Evolutionary conservation across 2,797 vertebrate genomes (phyloP).

Genomic region (Cuniculus paca): DNA sequence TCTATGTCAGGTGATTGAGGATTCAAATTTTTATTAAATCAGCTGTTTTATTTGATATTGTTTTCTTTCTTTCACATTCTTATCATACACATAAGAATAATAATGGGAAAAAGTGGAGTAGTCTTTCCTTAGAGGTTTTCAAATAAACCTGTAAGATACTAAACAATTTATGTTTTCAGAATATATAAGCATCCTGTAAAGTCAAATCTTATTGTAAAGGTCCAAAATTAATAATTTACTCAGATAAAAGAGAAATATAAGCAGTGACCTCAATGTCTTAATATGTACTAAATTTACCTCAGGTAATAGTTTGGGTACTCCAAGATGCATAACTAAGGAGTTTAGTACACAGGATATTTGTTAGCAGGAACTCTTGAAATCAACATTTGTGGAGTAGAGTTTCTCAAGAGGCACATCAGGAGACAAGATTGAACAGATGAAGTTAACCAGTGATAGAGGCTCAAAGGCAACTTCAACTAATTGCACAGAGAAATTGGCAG

Average conservation of each 20-base stretch:
- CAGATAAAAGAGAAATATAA: neutral
- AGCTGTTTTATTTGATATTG: slow-evolving; percentile 32
- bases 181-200: neutral
- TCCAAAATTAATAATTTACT: neutral
- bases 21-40: slow-evolving; percentile 42
- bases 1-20: neutral
- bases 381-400: neutral
- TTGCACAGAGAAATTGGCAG: neutral
- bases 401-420: neutral
- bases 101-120: neutral
- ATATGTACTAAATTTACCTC: neutral
- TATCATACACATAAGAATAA: neutral
- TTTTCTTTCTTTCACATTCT: slow-evolving; percentile 43
- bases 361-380: neutral
- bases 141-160: neutral
- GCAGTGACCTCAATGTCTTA: neutral
- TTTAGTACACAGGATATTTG: neutral
- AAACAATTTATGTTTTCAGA: no score
- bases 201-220: neutral
- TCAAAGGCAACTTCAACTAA: neutral
- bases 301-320: neutral
- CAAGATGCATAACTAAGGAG: neutral
- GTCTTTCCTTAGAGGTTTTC: neutral
- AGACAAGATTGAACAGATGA: neutral
- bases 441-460: neutral